Percentiles rank a stretch among this genome's conserved stretches.
phyloP scores from a whole-genome alignment of 2,797 vertebrate species.

The Hypotaenidia philippensis region DNA sequence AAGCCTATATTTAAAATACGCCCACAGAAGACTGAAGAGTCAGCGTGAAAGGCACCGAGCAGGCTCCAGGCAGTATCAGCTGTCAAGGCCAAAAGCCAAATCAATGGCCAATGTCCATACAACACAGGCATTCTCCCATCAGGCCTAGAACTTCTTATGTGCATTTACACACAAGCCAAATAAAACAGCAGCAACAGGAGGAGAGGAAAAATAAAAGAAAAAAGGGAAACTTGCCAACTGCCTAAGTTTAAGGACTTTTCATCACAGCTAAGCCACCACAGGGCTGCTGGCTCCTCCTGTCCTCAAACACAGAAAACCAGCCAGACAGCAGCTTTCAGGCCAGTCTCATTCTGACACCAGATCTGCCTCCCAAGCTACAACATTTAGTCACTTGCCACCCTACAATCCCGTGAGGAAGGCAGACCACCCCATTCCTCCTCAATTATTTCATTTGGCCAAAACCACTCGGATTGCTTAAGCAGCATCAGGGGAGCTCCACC shows the following conservation, averaged over 20 bases:
- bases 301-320: not conserved
- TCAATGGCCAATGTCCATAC: not conserved
- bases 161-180: not conserved
- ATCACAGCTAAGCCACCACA: not conserved
- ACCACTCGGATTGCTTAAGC: not conserved
- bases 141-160: not conserved
- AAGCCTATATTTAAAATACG: not conserved
- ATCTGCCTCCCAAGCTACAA: not conserved
- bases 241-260: not conserved
- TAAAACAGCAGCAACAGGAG: not conserved
- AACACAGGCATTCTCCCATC: not conserved
- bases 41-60: not conserved
- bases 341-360: not conserved
- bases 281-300: not conserved
- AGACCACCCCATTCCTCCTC: not conserved
- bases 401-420: not conserved
- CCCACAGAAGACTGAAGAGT: not conserved
- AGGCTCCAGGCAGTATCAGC: not conserved
- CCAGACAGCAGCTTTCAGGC: not conserved
- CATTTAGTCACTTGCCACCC: not conserved
- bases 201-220: not conserved
- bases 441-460: not conserved
- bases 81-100: conserved; percentile 1
- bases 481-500: not conserved
- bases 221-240: not conserved